Conservation (phyloP, 2,113 vertebrate species). For the Syrrhaptes paradoxus region DNA sequence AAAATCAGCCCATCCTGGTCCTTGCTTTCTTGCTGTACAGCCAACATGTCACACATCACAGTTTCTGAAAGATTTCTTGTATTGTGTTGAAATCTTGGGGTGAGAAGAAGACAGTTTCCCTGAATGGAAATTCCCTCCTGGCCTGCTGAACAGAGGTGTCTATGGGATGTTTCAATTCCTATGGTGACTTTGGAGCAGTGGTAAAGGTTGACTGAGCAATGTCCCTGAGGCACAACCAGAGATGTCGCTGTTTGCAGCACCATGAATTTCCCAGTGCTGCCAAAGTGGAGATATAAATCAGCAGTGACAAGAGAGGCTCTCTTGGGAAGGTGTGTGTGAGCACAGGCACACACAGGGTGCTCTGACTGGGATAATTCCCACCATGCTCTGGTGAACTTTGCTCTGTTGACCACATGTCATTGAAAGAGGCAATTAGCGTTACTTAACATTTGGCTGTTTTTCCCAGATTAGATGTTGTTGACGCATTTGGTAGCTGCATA, state of each 20-base stretch:
- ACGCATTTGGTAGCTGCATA: neutral
- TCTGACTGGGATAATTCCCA: neutral
- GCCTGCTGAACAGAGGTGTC: neutral
- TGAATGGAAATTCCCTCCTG: neutral
- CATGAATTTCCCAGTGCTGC: neutral
- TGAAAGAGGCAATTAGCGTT: neutral
- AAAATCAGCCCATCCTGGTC: neutral
- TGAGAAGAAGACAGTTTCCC: neutral
- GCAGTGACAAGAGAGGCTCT: neutral
- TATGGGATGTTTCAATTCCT: neutral
- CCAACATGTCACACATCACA: neutral
- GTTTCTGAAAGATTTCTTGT: neutral
- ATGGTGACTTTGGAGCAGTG: neutral
- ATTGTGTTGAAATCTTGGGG: neutral
- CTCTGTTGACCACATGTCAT: neutral
- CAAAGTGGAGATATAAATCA: neutral
- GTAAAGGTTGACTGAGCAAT: neutral
- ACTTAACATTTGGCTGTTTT: constrained; percentile 10
- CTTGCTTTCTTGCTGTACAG: neutral
- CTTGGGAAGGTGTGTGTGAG: neutral
- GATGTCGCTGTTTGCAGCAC: neutral
- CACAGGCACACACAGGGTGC: neutral
- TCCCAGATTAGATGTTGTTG: neutral
- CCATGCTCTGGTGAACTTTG: neutral
- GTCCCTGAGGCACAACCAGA: neutral